Evolutionary conservation across 2,113 vertebrate genomes (phyloP).

Genomic region (Rutilus rutilus): DNA sequence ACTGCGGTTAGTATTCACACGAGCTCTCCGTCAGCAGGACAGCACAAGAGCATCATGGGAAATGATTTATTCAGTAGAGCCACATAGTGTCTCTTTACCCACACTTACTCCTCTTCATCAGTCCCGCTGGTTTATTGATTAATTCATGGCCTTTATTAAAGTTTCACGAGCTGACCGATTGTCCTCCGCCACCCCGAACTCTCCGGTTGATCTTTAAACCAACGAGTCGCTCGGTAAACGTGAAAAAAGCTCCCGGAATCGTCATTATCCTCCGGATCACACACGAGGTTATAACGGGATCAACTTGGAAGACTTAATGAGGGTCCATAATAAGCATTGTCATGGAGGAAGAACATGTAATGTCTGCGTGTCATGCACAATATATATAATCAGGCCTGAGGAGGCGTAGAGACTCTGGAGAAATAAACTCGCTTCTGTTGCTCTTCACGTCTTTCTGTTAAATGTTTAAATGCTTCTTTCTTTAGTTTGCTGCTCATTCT

Average conservation of each 20-base stretch:
- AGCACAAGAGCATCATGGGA: conserved; percentile 63
- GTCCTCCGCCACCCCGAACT: conserved; percentile 70
- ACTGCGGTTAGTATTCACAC: too few species aligned
- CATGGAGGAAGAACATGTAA: conserved; percentile 9
- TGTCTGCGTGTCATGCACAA: conserved; percentile 23
- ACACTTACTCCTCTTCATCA: conserved; percentile 70
- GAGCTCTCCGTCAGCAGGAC: conserved; percentile 29
- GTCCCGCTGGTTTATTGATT: conserved; percentile 69
- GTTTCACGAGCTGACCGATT: conserved; percentile 73
- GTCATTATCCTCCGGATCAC: conserved; percentile 52
- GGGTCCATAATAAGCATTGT: conserved; percentile 7
- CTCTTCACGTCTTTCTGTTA: too few species aligned
- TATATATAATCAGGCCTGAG: conserved; percentile 36
- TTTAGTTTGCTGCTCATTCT: too few species aligned
- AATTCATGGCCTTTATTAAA: conserved; percentile 75
- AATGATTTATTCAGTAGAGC: conserved; percentile 76
- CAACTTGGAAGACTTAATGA: conserved; percentile 38
- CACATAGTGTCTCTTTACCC: conserved; percentile 52
- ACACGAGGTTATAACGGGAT: conserved; percentile 10
- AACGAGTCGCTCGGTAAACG: too few species aligned
- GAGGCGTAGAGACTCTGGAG: too few species aligned
- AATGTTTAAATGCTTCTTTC: too few species aligned
- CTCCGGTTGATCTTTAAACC: conserved; percentile 64
- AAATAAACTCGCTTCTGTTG: too few species aligned
- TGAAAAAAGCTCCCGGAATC: background rate